Percentiles rank a stretch among this genome's conserved stretches.
phyloP scores from a whole-genome alignment of 2,113 vertebrate species.

The Fregetta grallaria region DNA sequence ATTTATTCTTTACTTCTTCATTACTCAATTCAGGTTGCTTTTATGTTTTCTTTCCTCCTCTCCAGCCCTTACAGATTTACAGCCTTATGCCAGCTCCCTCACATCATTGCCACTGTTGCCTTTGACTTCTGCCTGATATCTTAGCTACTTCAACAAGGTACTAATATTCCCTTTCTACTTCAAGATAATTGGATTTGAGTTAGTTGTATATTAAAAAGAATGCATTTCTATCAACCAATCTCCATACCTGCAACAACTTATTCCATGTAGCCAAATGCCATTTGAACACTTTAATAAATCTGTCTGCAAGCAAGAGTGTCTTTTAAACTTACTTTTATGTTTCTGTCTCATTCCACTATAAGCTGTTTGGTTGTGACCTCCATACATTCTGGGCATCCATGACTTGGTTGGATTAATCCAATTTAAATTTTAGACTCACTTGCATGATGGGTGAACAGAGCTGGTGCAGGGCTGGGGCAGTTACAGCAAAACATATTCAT shows the following conservation, averaged over 20 bases:
- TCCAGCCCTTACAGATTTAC: neutral
- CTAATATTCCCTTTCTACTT: neutral
- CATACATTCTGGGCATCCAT: neutral
- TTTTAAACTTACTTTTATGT: neutral
- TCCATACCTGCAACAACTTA: neutral
- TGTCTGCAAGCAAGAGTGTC: neutral
- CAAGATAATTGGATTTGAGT: neutral
- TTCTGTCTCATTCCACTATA: neutral
- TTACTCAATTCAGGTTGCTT: neutral
- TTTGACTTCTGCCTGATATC: neutral
- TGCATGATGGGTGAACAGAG: neutral
- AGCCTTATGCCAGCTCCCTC: neutral
- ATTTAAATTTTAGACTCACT: neutral
- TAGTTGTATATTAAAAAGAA: neutral
- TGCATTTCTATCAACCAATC: neutral
- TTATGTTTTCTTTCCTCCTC: neutral
- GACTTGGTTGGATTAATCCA: neutral
- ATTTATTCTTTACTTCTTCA: neutral
- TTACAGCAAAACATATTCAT: neutral
- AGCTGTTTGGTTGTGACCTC: neutral
- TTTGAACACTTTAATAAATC: neutral
- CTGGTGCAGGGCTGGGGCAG: neutral
- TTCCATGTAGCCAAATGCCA: neutral
- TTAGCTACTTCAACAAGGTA: neutral
- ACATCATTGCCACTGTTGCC: neutral